Base-by-base conservation (phyloP, 2,113 vertebrate species). In the Sturnus vulgaris region DNA sequence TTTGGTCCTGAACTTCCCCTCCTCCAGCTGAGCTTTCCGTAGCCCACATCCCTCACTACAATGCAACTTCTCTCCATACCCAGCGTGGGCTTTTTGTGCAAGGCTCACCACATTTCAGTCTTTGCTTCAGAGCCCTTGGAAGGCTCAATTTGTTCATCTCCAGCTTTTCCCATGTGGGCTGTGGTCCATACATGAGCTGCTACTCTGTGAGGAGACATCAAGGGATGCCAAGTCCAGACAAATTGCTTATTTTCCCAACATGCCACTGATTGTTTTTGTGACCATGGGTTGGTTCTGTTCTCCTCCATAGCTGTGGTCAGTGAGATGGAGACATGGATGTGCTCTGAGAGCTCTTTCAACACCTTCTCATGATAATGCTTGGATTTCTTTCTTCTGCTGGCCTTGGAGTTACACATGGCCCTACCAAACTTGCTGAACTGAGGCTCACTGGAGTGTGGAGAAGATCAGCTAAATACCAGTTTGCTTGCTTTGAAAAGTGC, bases 221-320 rank as follows among this genome's bases (percentile, higher is more conserved):
- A 35, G 35, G 23, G 31, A 33, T 31, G 37, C 27, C 22, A 33
- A 79, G 19, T 21, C 33, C 39, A 33, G 14, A 59, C 5, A 60
- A 52, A 35, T 8, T 42, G 5, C 8, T 56, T 9, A 4, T 83
- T 91, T 82, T 73, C 53, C 65, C 40, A 57, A 35, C 7, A 4
- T 31, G 20, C 15, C 22, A 12, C 61, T 1, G 2, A 6, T 35
- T 55, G 2, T 1, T 10, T 50, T 70, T 63, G 56, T 33, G 35
- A 15, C 20, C 7, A 3, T 1, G 46, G 30, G 18, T 49, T 12
- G 8, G 28, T 37, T 2, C 0, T 20, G 59, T 23, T 86, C 50
- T 19, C 20, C 42, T 16, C 3, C 24, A 0, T 0, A 0, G 53
- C 16, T 69, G 52, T 0, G 3, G 35, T 3, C 0, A 0, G 27